Evolutionary conservation across 1,140 invertebrate species (phyloP).

Genomic region (Scaptomyza graminum): DNA sequence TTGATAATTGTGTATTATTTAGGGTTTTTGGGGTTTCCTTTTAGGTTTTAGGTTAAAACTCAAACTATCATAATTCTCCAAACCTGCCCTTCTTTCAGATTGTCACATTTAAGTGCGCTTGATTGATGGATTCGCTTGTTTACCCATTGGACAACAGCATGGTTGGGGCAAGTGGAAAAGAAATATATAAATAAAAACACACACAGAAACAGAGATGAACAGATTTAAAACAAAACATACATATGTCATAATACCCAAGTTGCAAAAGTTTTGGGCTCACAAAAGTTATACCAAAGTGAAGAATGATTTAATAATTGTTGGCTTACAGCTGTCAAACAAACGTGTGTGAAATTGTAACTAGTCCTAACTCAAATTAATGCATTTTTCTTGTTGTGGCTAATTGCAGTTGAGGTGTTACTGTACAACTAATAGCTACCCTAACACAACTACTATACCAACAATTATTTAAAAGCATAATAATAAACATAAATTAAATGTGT

Average conservation of each 20-base stretch:
- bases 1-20: neutral
- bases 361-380: too few species aligned
- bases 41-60: neutral
- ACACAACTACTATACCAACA: too few species aligned
- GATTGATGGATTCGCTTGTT: conserved; percentile 79
- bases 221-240: conserved; percentile 43
- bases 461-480: conserved; percentile 1
- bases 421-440: too few species aligned
- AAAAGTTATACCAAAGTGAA: neutral
- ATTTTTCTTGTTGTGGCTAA: neutral
- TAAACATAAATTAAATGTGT: conserved; percentile 10
- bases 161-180: neutral
- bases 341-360: too few species aligned
- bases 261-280: conserved; percentile 6
- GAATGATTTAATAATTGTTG: neutral
- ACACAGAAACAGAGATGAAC: conserved; percentile 11
- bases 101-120: conserved; percentile 76
- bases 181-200: conserved; percentile 4
- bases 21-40: neutral
- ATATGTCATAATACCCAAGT: conserved; percentile 50
- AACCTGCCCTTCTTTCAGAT: conserved; percentile 20
- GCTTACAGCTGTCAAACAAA: conserved; percentile 1
- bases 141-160: conserved; percentile 63
- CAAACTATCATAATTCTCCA: neutral
- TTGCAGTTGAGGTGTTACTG: conserved; percentile 6